Conservation (phyloP, 2,888 invertebrate genomes). For the Diogma glabrata region DNA sequence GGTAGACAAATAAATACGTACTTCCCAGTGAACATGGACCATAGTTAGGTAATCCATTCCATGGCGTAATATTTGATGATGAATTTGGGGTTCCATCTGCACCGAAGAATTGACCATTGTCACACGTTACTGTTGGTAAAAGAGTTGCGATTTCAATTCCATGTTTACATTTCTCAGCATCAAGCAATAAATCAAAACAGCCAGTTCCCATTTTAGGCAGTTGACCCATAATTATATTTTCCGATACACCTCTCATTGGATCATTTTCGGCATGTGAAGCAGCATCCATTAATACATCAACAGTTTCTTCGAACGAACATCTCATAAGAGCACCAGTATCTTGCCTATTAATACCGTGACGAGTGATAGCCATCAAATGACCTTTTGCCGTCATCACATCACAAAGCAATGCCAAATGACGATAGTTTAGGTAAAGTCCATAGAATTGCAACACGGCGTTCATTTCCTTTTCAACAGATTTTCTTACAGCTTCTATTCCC, state of each 20-base stretch:
- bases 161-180: slow-evolving; percentile 96
- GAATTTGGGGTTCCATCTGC: slow-evolving; percentile 75
- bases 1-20: slow-evolving; percentile 10
- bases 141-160: slow-evolving; percentile 92
- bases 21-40: slow-evolving; percentile 55
- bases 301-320: slow-evolving; percentile 99
- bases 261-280: slow-evolving; percentile 98
- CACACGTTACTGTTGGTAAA: slow-evolving; percentile 46
- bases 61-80: slow-evolving; percentile 88
- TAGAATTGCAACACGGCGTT: slow-evolving; percentile 98
- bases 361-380: slow-evolving; percentile 99
- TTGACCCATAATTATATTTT: slow-evolving; percentile 99
- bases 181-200: slow-evolving; percentile 91
- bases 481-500: slow-evolving; percentile 98
- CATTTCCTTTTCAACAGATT: slow-evolving; percentile 99
- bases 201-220: slow-evolving; percentile 95
- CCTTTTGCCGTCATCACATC: slow-evolving; percentile 99
- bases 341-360: slow-evolving; percentile 98
- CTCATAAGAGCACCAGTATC: slow-evolving; percentile 98
- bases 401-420: slow-evolving; percentile 96
- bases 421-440: slow-evolving; percentile 98
- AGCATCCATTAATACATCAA: slow-evolving; percentile 96
- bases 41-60: slow-evolving; percentile 79
- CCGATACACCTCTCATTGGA: slow-evolving; percentile 96
- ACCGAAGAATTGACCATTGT: slow-evolving; percentile 55